Percentiles rank a stretch among this genome's conserved stretches.
Conservation (phyloP, 2,113 vertebrate genomes). For the Halcyon malimbica region DNA sequence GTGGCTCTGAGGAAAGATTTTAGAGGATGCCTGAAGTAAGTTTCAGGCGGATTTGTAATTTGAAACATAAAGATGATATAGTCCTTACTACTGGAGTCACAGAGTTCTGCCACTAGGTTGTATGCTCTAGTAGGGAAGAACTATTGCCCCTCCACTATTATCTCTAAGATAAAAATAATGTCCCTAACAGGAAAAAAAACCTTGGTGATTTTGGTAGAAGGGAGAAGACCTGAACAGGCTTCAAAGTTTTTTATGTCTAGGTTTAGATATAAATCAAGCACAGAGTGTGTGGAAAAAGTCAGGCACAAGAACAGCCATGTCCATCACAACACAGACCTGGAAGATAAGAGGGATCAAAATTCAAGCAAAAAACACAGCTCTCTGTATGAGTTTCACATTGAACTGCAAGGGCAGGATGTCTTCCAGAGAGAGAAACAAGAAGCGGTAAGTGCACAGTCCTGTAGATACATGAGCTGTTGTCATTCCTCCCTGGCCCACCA, state of each 20-base stretch:
- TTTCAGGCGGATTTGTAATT: neutral
- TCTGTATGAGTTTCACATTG: neutral
- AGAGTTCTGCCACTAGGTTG: neutral
- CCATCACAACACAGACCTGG: neutral
- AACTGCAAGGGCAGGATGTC: neutral
- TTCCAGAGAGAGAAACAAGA: neutral
- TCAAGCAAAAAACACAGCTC: neutral
- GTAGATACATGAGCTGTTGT: accelerated
- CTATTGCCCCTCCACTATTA: neutral
- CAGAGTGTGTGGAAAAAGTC: neutral
- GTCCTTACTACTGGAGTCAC: neutral
- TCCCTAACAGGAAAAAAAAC: neutral
- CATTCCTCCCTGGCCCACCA: neutral
- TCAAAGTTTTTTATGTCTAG: neutral
- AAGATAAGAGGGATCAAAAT: neutral
- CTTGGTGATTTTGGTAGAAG: neutral
- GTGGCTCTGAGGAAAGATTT: neutral
- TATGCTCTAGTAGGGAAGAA: neutral
- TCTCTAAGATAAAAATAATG: neutral
- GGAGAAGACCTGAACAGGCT: neutral
- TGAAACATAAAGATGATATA: neutral
- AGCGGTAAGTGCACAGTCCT: neutral
- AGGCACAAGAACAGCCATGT: neutral
- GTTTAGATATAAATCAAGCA: slow-evolving; percentile 25
- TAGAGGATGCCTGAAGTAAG: neutral